Base-by-base conservation (phyloP, 2,797 vertebrate species). In the Cirrhinus mrigala region DNA sequence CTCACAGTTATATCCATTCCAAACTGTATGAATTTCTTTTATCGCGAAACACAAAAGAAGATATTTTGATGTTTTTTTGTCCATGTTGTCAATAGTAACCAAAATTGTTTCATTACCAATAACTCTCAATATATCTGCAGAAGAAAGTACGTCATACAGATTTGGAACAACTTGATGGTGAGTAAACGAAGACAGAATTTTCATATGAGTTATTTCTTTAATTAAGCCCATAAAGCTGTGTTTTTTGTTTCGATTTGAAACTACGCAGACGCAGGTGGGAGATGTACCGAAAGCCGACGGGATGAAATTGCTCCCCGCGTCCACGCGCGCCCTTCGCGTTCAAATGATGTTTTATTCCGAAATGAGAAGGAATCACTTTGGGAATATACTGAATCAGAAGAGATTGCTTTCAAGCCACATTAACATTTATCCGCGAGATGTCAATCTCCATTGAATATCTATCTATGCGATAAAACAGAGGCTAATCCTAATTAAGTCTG, bases 401-500 rank as follows among this genome's bases (percentile, higher is more conserved):
- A 84, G 83, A 85, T 71, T 84, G 85, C 87, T 88, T 89, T 89
- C 86, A 81, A 85, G 22, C 56, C 70, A 46, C 84, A 89, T 89
- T 87, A 89, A 90, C 88, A 90, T 88, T 89, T 85, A 87, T 81
- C 78, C 66, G 33, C 6, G 46, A 87, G 87, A 85, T 84, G 87
- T 88, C 88, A 85, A 87, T 89, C 88, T 89, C 87, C 88, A 89
- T 89, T 84, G 85, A 86, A 83, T 88, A 86, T 78, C 46, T 89
- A 81, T 89, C 85, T 87, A 81, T 40, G 73, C 76, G 69, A 89
- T 90, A 87, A 89, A 89, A 89, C 84, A 88, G 54, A 83, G 79
- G 86, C 87, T 88, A 89, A 88, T 88, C 90, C 87, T 83, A 89
- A 91, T 91, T 87, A 91, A 91, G 85, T 90, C 88, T 86, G 86